Evolutionary conservation across 2,113 vertebrate species (phyloP).

Genomic region (Dicentrarchus labrax): DNA sequence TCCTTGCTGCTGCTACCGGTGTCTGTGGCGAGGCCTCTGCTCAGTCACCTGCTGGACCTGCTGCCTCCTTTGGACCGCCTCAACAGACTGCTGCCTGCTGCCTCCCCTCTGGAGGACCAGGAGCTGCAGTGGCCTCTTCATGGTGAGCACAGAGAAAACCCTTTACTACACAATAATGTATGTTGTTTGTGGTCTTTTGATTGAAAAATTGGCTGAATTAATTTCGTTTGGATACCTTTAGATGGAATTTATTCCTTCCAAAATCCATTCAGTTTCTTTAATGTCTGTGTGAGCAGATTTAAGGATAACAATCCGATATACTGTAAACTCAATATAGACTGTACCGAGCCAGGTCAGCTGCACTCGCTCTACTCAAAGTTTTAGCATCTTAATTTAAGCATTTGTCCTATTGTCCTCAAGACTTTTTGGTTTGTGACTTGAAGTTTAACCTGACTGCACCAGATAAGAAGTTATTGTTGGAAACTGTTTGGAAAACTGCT

Average conservation of each 20-base stretch:
- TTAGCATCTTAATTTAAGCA: background rate
- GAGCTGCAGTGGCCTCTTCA: slow-evolving; percentile 98
- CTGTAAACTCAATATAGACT: no score
- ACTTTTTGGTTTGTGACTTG: background rate
- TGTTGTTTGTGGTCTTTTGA: no score
- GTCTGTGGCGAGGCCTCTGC: slow-evolving; percentile 92
- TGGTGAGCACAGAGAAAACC: slow-evolving; percentile 81
- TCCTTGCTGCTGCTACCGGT: slow-evolving; percentile 93
- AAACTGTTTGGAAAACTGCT: no score
- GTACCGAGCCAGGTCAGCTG: background rate
- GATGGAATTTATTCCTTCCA: no score
- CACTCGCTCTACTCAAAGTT: background rate
- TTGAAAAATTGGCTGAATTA: no score
- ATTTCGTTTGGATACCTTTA: no score
- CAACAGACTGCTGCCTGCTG: slow-evolving; percentile 94
- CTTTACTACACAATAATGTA: no score
- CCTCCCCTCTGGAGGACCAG: slow-evolving; percentile 94
- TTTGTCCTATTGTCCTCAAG: background rate
- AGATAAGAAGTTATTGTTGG: no score
- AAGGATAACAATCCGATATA: no score
- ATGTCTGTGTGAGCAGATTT: no score
- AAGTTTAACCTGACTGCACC: no score
- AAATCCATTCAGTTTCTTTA: no score
- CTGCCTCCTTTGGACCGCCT: slow-evolving; percentile 94
- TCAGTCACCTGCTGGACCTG: slow-evolving; percentile 93